Evolutionary conservation across 1,140 invertebrate genomes (phyloP).

Genomic region (honey bee (Apis mellifera)): Amel_HAv3.1 CM009931.2:21022501-21023000

Average conservation of each 20-base stretch:
- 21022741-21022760: slow-evolving; percentile 20
- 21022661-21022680: slow-evolving; percentile 14
- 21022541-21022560: background rate
- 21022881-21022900: slow-evolving; percentile 44
- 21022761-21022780: slow-evolving; percentile 22
- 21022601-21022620: background rate
- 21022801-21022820: slow-evolving; percentile 1
- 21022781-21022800: slow-evolving; percentile 14
- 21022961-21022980: slow-evolving; percentile 92
- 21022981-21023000: slow-evolving; percentile 94
- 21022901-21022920: slow-evolving; percentile 76
- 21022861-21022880: slow-evolving; percentile 18
- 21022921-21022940: slow-evolving; percentile 74
- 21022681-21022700: slow-evolving; percentile 10
- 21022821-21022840: background rate
- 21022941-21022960: slow-evolving; percentile 79
- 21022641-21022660: slow-evolving; percentile 18
- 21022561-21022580: background rate
- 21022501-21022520: background rate
- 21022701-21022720: slow-evolving; percentile 12
- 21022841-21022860: slow-evolving; percentile 11
- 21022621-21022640: slow-evolving; percentile 12
- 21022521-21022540: background rate
- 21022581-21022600: slow-evolving; percentile 3
- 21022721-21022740: slow-evolving; percentile 22